Percentiles rank a stretch among this genome's conserved stretches.
Evolutionary conservation across 2,113 vertebrate species (phyloP).

Genomic region (Cynocephalus volans): DNA sequence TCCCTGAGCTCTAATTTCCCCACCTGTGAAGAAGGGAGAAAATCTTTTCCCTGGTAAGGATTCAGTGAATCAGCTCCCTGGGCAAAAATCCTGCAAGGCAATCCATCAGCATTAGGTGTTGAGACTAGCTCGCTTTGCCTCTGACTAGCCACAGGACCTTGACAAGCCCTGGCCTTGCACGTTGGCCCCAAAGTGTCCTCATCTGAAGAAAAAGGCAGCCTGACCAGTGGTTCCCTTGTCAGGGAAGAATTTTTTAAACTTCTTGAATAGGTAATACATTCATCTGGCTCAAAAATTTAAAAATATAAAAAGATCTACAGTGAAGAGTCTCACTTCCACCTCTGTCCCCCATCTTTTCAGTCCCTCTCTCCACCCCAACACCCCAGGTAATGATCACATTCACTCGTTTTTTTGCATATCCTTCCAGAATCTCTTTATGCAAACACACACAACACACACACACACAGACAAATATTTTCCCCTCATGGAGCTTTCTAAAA

Average conservation of each 20-base stretch:
- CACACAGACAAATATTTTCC: neutral
- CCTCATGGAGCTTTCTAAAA: neutral
- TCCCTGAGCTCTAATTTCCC: neutral
- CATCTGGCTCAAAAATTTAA: neutral
- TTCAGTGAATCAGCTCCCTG: neutral
- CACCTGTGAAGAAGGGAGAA: neutral
- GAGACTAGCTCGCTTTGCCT: neutral
- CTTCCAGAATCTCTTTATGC: neutral
- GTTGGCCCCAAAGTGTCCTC: neutral
- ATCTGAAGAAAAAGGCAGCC: neutral
- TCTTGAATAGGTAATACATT: neutral
- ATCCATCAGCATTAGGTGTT: fast-evolving
- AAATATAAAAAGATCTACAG: neutral
- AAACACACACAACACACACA: neutral
- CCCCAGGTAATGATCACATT: neutral
- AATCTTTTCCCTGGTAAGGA: neutral
- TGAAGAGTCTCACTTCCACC: neutral
- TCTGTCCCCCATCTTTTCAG: neutral
- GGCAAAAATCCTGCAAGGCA: neutral
- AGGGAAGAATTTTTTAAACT: too few relatives aligned
- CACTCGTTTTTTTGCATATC: neutral
- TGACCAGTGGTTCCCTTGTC: too few relatives aligned
- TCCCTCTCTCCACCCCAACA: neutral
- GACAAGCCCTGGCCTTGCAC: neutral
- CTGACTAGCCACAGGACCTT: neutral